Evolutionary conservation across 2,113 vertebrate genomes (phyloP), one percentile per base, ranked within the genome.

Genomic region (Eulacestoma nigropectus): DNA sequence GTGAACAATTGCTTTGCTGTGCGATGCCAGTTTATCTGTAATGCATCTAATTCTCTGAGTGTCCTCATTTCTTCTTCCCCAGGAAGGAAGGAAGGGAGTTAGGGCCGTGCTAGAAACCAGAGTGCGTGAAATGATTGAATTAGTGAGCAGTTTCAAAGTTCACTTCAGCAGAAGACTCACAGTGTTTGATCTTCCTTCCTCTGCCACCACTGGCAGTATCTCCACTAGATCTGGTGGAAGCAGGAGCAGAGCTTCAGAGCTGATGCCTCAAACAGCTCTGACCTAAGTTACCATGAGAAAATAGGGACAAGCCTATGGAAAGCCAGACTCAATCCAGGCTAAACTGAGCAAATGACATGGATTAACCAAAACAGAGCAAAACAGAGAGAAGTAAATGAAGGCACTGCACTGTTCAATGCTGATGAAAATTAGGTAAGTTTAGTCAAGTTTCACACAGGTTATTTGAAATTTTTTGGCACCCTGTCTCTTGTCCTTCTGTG

Each of bases 61-160:
- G 62, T 50, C 52, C 64, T 69, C 46, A 9, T 73, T 90, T 52
- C 41, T 86, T 42, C 74, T 78, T 39, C 27, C 59, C 42, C 83
- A 84, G 88, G 92, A 92, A 94, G 88, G 84, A 88, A 92, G 82
- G 84, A 82, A 84, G 80, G 53, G 67, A 95, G 75, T 64, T 53
- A 62, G 5, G 0, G 42, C 64, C 11, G 21, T 80, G 50, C 67
- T 32, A 18, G 59, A 35, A 87, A 70, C 12, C 88, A 53, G 19
- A 13, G 56, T 11, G 29, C 56, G 13, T 26, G 20, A 47, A 93
- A 49, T 55, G 44, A 60, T 39, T 53, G 80, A 75, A 84, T 91
- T 41, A 68, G 69, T 11, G 56, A 89, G 35, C 26, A 11, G 47
- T 56, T 86, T 60, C 73, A 21, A 78, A 90, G 87, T 39, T 85